Conservation (phyloP, 2,888 invertebrate species). For the Pedicia rivosa region DNA sequence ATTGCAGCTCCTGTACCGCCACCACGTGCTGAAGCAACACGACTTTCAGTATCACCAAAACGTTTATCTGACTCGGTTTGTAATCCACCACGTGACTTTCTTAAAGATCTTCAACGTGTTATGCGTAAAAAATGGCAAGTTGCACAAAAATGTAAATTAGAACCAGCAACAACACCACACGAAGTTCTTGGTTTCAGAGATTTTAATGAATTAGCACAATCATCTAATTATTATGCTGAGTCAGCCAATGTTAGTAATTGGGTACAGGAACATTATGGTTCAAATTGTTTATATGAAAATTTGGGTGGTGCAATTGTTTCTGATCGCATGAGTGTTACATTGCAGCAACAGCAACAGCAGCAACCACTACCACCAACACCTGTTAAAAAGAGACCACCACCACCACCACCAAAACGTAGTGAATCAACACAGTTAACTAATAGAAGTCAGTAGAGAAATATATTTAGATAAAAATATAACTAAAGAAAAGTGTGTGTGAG, state of each 20-base stretch:
- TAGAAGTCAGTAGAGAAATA: background rate
- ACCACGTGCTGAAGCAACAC: conserved; percentile 56
- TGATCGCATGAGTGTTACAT: conserved; percentile 13
- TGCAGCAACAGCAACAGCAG: conserved; percentile 2
- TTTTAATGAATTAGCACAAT: conserved; percentile 38
- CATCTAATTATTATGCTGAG: conserved; percentile 30
- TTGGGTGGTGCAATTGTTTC: conserved; percentile 31
- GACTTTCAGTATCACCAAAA: conserved; percentile 59
- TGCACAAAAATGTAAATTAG: conserved; percentile 79
- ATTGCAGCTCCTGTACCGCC: conserved; percentile 47
- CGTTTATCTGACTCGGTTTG: conserved; percentile 54
- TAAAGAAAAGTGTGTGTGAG: background rate
- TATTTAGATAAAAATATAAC: background rate
- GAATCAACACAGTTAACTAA: conserved; percentile 66
- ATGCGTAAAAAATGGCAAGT: conserved; percentile 91
- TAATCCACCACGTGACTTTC: conserved; percentile 64
- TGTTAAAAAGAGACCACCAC: conserved; percentile 62
- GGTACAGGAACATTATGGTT: conserved; percentile 77
- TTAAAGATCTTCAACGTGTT: conserved; percentile 77
- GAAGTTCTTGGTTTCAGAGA: conserved; percentile 83
- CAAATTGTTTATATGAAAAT: conserved; percentile 61
- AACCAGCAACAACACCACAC: conserved; percentile 76
- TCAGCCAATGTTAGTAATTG: conserved; percentile 72
- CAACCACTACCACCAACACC: conserved; percentile 19
- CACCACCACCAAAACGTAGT: conserved; percentile 78